Evolutionary conservation across 1,140 invertebrate species (phyloP).

Genomic region (Melanaphis sacchari): DNA sequence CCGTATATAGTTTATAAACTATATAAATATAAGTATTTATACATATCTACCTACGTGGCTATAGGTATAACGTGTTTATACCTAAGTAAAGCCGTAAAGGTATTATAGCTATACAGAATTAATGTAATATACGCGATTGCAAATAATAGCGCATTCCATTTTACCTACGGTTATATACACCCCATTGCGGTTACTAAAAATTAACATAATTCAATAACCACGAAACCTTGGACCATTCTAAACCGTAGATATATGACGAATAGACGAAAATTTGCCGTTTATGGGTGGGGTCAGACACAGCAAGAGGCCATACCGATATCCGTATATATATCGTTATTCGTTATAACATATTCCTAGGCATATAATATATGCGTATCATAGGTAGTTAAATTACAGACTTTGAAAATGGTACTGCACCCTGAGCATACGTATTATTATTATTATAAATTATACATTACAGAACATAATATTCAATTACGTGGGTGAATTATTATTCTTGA

Average conservation of each 20-base stretch:
- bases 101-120: neutral
- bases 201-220: neutral
- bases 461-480: neutral
- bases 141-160: no score
- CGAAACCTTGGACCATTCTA: neutral
- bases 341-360: neutral
- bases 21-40: neutral
- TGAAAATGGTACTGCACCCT: neutral
- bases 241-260: neutral
- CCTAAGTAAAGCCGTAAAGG: no score
- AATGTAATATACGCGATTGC: neutral
- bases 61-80: neutral
- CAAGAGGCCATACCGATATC: neutral
- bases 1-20: no score
- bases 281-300: constrained; percentile 4
- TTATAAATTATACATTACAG: neutral
- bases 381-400: neutral
- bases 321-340: neutral
- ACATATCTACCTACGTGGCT: neutral
- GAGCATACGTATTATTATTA: neutral
- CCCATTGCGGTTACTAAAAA: neutral
- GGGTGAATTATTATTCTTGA: no score
- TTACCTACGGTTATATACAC: neutral
- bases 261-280: neutral
- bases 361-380: neutral